phyloP scores from a whole-genome alignment of 2,888 invertebrate species.

The Empis livida region DNA sequence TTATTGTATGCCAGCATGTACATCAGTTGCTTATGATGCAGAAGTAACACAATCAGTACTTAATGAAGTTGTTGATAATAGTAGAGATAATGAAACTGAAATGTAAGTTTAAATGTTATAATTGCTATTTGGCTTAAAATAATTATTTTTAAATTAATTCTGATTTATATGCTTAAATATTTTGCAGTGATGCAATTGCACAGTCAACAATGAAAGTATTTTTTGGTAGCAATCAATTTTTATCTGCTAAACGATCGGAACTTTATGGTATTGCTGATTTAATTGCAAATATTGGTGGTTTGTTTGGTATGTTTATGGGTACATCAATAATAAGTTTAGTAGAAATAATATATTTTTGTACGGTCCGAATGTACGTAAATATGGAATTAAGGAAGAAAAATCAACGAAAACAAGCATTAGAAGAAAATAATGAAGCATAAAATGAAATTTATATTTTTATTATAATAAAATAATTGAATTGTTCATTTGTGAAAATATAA shows the following conservation, averaged over 20 bases:
- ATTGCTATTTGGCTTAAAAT: too few species aligned
- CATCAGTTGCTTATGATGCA: constrained; percentile 48
- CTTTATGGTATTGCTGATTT: constrained; percentile 48
- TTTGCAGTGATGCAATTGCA: background rate
- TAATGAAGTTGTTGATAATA: background rate
- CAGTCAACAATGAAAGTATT: constrained; percentile 2
- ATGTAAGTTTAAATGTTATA: background rate
- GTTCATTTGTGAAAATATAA: too few species aligned
- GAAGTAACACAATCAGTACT: constrained; percentile 46
- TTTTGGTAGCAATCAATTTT: constrained; percentile 38
- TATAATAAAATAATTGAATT: too few species aligned
- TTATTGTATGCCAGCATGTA: constrained; percentile 49
- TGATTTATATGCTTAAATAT: too few species aligned
- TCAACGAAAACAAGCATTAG: background rate
- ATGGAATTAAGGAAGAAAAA: constrained; percentile 20
- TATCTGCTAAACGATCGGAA: constrained; percentile 45
- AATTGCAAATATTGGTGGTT: constrained; percentile 47
- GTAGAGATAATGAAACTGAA: background rate
- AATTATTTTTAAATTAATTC: too few species aligned
- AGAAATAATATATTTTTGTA: constrained; percentile 36
- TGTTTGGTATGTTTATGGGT: constrained; percentile 34
- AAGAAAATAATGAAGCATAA: too few species aligned
- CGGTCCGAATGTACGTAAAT: constrained; percentile 31
- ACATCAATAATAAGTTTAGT: constrained; percentile 20
- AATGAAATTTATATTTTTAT: too few species aligned